A percentile compares a stretch with the other conserved stretches of the same genome.
These are phyloP conservation scores for Amphipyra tragopoginis DNA, from an alignment of 2,888 invertebrate genomes.

Conservation along the genomic window DNA sequence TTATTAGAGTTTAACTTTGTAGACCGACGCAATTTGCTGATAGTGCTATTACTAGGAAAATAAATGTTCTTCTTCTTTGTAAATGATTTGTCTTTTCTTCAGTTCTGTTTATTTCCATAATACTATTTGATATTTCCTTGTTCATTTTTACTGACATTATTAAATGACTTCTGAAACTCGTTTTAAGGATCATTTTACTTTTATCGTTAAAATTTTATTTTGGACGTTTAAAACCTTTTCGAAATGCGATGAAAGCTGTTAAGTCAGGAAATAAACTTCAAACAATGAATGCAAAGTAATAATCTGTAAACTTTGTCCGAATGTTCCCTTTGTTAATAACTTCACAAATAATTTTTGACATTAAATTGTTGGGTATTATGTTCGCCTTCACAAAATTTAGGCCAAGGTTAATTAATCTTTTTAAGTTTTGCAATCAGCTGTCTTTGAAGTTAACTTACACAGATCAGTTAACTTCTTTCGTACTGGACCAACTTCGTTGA, in stretches of 20 bases:
- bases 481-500: constrained; percentile 1
- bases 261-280: constrained; percentile 30
- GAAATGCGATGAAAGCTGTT: constrained; percentile 11
- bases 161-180: background rate
- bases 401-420: constrained; percentile 36
- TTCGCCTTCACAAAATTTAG: constrained; percentile 18
- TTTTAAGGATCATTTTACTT: constrained; percentile 4
- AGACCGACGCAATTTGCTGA: constrained; percentile 23
- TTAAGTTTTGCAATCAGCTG: constrained; percentile 25
- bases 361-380: constrained; percentile 17
- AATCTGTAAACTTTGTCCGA: constrained; percentile 10
- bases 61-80: background rate
- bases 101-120: background rate
- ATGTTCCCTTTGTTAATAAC: constrained; percentile 16
- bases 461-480: constrained; percentile 9
- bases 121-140: background rate
- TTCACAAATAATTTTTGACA: constrained; percentile 17
- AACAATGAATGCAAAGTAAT: constrained; percentile 30
- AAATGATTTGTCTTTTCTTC: background rate
- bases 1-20: constrained; percentile 43
- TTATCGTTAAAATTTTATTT: constrained; percentile 20
- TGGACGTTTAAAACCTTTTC: constrained; percentile 15
- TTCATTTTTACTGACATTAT: background rate
- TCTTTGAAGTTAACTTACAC: constrained; percentile 23
- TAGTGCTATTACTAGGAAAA: constrained; percentile 14